Percentiles rank a stretch among this genome's conserved stretches.
phyloP scores from a whole-genome alignment of 2,797 vertebrate species.

The Pipistrellus pygmaeus region DNA sequence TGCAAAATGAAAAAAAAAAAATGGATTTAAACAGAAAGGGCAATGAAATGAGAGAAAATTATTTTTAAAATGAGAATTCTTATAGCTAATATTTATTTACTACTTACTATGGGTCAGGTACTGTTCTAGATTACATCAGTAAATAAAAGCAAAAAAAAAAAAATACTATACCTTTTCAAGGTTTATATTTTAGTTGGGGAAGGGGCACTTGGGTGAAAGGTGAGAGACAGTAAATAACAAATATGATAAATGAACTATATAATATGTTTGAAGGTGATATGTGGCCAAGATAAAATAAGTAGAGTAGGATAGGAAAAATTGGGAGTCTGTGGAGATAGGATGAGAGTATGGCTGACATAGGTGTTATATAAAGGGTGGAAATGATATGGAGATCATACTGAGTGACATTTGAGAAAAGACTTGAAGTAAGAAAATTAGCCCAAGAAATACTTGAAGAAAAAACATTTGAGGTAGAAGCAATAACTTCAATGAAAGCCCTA shows the following conservation, averaged over 20 bases:
- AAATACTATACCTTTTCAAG: background rate
- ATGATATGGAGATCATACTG: background rate
- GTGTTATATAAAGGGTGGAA: too few species aligned
- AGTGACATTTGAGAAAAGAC: background rate
- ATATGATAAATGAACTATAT: background rate
- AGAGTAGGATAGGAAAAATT: background rate
- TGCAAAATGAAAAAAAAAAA: background rate
- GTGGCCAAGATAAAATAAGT: background rate
- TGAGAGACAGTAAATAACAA: background rate
- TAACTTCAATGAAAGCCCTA: background rate
- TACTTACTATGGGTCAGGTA: background rate
- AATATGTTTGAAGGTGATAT: background rate
- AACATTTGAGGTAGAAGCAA: background rate
- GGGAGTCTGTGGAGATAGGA: background rate
- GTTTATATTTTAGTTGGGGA: background rate
- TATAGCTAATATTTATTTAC: background rate
- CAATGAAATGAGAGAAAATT: background rate
- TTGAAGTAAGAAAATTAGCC: background rate
- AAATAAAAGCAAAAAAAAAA: background rate
- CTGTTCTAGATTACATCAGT: background rate
- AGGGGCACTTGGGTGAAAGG: background rate
- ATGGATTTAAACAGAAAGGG: conserved; percentile 32
- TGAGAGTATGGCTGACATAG: background rate
- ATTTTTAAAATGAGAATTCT: background rate
- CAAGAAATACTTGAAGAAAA: background rate